phyloP scores from a whole-genome alignment of 2,888 invertebrate species.

The Tinea semifulvella region DNA sequence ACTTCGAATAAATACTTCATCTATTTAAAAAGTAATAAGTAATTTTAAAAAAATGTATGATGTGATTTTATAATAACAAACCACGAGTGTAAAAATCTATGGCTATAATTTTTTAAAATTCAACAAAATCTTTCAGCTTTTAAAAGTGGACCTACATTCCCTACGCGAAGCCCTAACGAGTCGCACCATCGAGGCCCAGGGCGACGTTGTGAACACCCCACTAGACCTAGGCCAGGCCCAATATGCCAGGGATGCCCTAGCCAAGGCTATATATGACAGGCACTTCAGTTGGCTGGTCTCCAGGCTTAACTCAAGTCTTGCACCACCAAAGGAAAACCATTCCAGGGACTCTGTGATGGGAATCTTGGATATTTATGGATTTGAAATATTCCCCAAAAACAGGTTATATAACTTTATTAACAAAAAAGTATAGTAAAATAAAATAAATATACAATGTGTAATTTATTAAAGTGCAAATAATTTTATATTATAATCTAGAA shows the following conservation, averaged over 20 bases:
- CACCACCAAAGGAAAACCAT: conserved; percentile 66
- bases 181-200: conserved; percentile 86
- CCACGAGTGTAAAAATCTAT: too few relatives aligned
- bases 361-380: conserved; percentile 93
- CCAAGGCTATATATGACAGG: conserved; percentile 91
- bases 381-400: conserved; percentile 91
- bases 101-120: background rate
- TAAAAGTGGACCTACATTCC: conserved; percentile 74
- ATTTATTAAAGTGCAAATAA: too few relatives aligned
- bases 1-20: too few relatives aligned
- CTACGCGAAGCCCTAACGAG: conserved; percentile 80
- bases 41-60: too few relatives aligned
- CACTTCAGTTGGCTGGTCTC: conserved; percentile 91
- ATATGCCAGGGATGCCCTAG: conserved; percentile 88
- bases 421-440: too few relatives aligned
- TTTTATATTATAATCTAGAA: too few relatives aligned
- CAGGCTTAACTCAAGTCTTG: conserved; percentile 79
- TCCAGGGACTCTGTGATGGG: conserved; percentile 80
- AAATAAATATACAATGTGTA: too few relatives aligned
- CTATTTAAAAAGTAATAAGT: too few relatives aligned
- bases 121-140: conserved; percentile 59
- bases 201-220: conserved; percentile 84
- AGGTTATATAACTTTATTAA: conserved; percentile 66
- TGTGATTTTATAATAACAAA: too few relatives aligned
- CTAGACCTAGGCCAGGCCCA: conserved; percentile 82